Evolutionary conservation across 1,140 invertebrate genomes (phyloP).

Genomic region (Doryteuthis pealeii): DNA sequence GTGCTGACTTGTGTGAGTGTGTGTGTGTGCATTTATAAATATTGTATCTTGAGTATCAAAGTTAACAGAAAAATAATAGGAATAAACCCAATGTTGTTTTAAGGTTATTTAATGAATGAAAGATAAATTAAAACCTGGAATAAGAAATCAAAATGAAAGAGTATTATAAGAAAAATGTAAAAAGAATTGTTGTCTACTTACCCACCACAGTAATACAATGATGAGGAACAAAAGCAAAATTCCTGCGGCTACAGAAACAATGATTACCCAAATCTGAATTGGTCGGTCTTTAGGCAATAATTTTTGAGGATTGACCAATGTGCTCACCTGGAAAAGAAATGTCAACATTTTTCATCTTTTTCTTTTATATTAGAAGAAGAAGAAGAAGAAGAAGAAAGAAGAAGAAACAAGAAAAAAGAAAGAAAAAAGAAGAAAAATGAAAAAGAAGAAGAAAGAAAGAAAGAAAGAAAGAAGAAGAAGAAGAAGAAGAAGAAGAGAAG

Average conservation of each 20-base stretch:
- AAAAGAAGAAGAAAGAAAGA: no score
- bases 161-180: no score
- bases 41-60: no score
- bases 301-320: constrained; percentile 40
- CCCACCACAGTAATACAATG: constrained; percentile 44
- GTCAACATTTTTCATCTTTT: constrained; percentile 7
- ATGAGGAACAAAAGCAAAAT: constrained; percentile 40
- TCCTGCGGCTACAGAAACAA: constrained; percentile 37
- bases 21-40: neutral
- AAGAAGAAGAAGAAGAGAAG: no score
- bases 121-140: no score
- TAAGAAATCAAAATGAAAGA: no score
- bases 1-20: neutral
- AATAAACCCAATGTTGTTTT: no score
- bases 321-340: constrained; percentile 31
- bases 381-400: neutral
- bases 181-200: constrained; percentile 29
- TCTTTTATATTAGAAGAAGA: neutral
- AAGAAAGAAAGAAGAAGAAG: no score
- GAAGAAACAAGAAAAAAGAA: no score
- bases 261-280: constrained; percentile 45
- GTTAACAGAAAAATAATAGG: no score
- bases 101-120: no score
- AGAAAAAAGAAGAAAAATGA: no score
- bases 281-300: constrained; percentile 29